A percentile compares a stretch with the other conserved stretches of the same genome.
These are phyloP conservation scores for Oxycera nigricornis DNA, from an alignment of 2,888 invertebrate genomes.

Conservation along the genomic window DNA sequence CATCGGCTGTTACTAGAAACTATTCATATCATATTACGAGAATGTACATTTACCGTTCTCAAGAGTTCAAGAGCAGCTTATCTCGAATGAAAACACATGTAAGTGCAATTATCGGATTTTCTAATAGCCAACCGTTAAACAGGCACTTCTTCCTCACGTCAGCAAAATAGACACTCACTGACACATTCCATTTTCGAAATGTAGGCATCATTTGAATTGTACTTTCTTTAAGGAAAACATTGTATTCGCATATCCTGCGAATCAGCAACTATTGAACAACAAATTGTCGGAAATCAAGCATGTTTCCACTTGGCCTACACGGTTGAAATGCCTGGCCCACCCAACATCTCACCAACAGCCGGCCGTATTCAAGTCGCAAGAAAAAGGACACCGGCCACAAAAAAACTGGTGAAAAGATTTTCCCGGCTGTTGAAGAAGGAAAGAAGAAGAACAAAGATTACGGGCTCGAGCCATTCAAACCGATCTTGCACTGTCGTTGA, in stretches of 20 bases:
- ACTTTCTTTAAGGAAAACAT: conserved; percentile 23
- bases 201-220: neutral
- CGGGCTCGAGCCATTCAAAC: conserved; percentile 26
- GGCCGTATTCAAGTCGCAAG: neutral
- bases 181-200: neutral
- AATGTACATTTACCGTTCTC: neutral
- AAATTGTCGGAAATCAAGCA: conserved; percentile 41
- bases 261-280: conserved; percentile 38
- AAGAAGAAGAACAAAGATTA: neutral
- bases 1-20: neutral
- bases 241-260: conserved; percentile 17
- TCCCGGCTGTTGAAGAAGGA: conserved; percentile 19
- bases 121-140: neutral
- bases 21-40: conserved; percentile 15
- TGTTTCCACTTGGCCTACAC: conserved; percentile 36
- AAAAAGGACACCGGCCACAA: neutral
- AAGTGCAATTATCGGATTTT: conserved; percentile 24
- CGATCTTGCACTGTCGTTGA: neutral
- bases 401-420: neutral
- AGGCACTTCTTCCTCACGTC: neutral
- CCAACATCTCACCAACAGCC: conserved; percentile 22
- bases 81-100: neutral
- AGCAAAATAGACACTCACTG: neutral
- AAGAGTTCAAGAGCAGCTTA: too few relatives aligned
- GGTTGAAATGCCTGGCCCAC: conserved; percentile 29